These are phyloP conservation scores for Leptinotarsa lineolata DNA, from an alignment of 1,140 invertebrate species.

Conservation along the genomic window DNA sequence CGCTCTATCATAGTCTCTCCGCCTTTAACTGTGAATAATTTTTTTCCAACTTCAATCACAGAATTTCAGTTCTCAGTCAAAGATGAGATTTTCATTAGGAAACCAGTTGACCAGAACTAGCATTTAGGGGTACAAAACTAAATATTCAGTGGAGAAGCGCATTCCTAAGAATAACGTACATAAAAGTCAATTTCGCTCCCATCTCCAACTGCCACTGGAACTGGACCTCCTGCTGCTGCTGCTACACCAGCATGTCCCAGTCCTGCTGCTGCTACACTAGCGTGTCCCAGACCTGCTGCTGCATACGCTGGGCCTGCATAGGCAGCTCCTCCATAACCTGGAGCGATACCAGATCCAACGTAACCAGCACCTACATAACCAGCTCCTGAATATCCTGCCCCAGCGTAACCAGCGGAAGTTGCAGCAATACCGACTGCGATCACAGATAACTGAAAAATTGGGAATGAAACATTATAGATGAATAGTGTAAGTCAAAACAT, in stretches of 20 bases:
- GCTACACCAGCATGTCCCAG: slow-evolving; percentile 53
- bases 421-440: slow-evolving; percentile 33
- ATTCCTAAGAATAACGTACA: slow-evolving; percentile 21
- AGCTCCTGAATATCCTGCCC: slow-evolving; percentile 30
- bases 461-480: not conserved
- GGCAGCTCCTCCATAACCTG: slow-evolving; percentile 18
- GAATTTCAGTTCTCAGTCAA: too few species aligned
- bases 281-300: not conserved
- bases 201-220: slow-evolving; percentile 56
- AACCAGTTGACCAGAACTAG: too few species aligned
- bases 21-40: too few species aligned
- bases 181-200: slow-evolving; percentile 45
- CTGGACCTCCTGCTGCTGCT: slow-evolving; percentile 55
- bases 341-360: slow-evolving; percentile 4
- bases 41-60: too few species aligned
- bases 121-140: too few species aligned
- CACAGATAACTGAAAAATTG: slow-evolving; percentile 34
- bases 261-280: slow-evolving; percentile 15
- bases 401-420: slow-evolving; percentile 31
- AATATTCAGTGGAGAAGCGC: too few species aligned
- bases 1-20: too few species aligned
- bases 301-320: slow-evolving; percentile 31
- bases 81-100: too few species aligned
- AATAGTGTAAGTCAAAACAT: too few species aligned
- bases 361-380: slow-evolving; percentile 32